Conservation (phyloP, 2,888 invertebrate genomes). For the Papilio gigon region DNA sequence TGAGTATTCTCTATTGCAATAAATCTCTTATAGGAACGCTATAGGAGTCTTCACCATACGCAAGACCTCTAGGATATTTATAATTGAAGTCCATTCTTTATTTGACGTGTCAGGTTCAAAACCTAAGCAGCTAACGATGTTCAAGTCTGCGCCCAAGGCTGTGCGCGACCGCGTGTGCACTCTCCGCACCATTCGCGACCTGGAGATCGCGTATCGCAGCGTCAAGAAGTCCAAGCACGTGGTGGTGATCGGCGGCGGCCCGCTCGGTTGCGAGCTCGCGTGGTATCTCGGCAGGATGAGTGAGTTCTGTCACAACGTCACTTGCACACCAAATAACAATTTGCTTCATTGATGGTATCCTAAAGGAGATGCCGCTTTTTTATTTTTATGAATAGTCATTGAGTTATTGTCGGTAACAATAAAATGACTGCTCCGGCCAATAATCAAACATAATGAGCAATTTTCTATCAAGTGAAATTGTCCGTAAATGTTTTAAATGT, state of each 20-base stretch:
- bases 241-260: conserved; percentile 67
- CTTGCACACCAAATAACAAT: too few relatives aligned
- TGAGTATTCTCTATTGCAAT: neutral
- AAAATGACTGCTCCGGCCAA: too few relatives aligned
- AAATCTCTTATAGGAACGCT: too few relatives aligned
- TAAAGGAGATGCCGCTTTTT: too few relatives aligned
- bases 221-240: conserved; percentile 65
- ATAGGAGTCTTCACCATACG: too few relatives aligned
- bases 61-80: too few relatives aligned
- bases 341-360: too few relatives aligned
- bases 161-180: conserved; percentile 62
- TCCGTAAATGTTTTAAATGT: too few relatives aligned
- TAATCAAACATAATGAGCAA: too few relatives aligned
- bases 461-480: too few relatives aligned
- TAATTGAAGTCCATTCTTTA: conserved; percentile 1
- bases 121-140: conserved; percentile 58
- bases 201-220: conserved; percentile 66
- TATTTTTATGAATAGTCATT: too few relatives aligned
- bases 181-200: conserved; percentile 65
- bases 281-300: conserved; percentile 67
- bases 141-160: conserved; percentile 63
- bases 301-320: conserved; percentile 54
- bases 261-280: conserved; percentile 69
- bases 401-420: too few relatives aligned
- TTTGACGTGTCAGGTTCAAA: conserved; percentile 58